Evolutionary conservation across 1,140 invertebrate species (phyloP), one percentile per base, ranked within the genome.

Genomic region (Drosophila subobscura): DNA sequence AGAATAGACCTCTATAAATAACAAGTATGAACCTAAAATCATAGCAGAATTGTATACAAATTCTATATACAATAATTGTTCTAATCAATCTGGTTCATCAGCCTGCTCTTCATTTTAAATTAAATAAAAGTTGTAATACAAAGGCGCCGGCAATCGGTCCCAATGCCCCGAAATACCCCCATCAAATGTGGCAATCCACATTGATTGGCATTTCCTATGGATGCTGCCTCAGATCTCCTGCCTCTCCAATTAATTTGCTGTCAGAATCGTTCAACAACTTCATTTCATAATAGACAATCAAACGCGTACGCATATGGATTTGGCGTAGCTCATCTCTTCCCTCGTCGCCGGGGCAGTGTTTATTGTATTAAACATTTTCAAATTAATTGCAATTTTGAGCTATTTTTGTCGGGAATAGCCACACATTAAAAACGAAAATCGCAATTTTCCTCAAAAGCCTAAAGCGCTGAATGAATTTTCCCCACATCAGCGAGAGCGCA

Each of bases 381-480:
- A 85, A 85, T 85, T 85, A 86, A 85, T 85, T 59, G 77, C 77
- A 54, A 59, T 68, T 68, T 60, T 50, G 20, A 53, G 56, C 81
- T 84, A 86, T 86, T 86, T 86, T 57, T 25, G 72, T 63, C 50
- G 50, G 37, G 25, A 56, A 27, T 20, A 7, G 29, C 16, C 16
- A 20, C 16, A 20, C 16, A 20, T 20, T 20, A 23, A 57, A 66
- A 67, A 76, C 66, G 44, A 60, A 51, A 72, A 75, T 52, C 60
- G 60, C 79, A 70, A 65, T 80, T 77, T 76, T 64, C 67, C 70
- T 61, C 68, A 74, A 55, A 25, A 25, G 27, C 42, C 16, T 8
- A 41, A 57, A 22, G 27, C 14, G 37, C 37, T 37, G 50, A 7
- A 68, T 45, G 29, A 40, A 22, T 65, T 64, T 73, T 27, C 37